Conservation (phyloP, 2,888 invertebrate species). For the Thecophora atra region DNA sequence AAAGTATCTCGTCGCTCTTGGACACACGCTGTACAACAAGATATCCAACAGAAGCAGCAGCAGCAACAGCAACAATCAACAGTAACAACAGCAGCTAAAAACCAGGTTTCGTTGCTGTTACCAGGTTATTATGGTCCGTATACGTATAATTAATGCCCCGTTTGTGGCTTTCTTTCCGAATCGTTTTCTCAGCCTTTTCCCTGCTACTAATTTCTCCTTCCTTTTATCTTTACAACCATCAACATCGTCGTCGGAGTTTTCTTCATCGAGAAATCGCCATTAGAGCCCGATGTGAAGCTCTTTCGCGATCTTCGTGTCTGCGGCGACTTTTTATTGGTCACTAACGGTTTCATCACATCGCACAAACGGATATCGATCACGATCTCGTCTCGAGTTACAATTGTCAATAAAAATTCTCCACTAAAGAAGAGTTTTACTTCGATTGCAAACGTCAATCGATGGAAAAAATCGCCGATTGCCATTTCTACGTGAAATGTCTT, state of each 20-base stretch:
- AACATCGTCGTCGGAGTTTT: too few relatives aligned
- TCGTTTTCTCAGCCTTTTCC: not conserved
- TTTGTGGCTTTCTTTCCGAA: constrained; percentile 8
- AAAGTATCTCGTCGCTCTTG: not conserved
- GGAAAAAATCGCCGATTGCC: too few relatives aligned
- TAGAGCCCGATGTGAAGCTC: too few relatives aligned
- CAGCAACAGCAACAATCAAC: not conserved
- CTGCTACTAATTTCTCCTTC: not conserved
- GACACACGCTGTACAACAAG: not conserved
- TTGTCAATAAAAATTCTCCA: not conserved
- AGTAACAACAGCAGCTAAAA: too few relatives aligned
- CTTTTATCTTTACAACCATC: too few relatives aligned
- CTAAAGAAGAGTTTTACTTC: not conserved
- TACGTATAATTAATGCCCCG: not conserved
- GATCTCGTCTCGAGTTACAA: not conserved
- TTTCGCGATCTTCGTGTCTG: not conserved
- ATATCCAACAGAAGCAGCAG: not conserved
- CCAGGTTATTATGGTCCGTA: not conserved
- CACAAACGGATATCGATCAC: not conserved
- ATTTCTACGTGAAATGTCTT: too few relatives aligned
- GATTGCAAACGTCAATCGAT: not conserved
- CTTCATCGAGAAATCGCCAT: not conserved
- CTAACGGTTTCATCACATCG: constrained; percentile 3
- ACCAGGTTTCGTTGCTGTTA: not conserved
- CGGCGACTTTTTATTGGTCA: not conserved